phyloP scores from a whole-genome alignment of 2,113 vertebrate genomes.

The Machaerirhynchus nigripectus region DNA sequence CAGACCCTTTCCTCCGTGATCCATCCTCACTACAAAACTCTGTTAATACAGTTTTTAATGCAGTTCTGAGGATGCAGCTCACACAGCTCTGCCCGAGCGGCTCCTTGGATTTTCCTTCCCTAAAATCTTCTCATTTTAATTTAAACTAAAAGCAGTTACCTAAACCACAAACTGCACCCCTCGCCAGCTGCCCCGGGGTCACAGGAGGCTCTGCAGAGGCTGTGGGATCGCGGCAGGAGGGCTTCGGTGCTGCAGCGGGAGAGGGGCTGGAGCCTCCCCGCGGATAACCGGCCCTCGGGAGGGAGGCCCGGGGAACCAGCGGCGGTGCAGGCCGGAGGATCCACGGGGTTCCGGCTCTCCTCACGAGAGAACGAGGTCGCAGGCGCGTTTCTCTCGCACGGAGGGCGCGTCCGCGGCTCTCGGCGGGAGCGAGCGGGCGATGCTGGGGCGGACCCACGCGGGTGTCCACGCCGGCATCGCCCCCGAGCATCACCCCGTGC shows the following conservation, averaged over 20 bases:
- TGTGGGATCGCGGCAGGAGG: rapidly evolving
- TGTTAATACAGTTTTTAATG: rapidly evolving
- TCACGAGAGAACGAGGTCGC: too few species aligned
- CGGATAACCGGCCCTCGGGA: rapidly evolving
- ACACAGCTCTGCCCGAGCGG: neutral
- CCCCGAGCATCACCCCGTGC: rapidly evolving
- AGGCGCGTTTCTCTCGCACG: rapidly evolving
- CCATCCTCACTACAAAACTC: rapidly evolving
- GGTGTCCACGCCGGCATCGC: rapidly evolving
- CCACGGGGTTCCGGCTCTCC: neutral
- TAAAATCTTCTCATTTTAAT: neutral
- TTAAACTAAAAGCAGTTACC: neutral
- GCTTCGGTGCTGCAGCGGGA: rapidly evolving
- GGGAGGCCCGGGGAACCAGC: neutral
- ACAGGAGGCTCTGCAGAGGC: neutral
- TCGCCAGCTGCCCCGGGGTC: neutral
- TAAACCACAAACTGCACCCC: rapidly evolving
- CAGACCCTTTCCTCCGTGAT: rapidly evolving
- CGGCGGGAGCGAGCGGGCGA: neutral
- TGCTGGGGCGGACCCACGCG: neutral
- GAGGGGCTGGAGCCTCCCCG: neutral
- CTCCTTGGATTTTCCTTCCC: neutral
- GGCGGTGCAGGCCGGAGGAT: rapidly evolving
- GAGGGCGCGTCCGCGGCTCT: neutral
- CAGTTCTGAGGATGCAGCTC: neutral